Conservation (phyloP, 2,113 vertebrate species). For the Perca flavescens region DNA sequence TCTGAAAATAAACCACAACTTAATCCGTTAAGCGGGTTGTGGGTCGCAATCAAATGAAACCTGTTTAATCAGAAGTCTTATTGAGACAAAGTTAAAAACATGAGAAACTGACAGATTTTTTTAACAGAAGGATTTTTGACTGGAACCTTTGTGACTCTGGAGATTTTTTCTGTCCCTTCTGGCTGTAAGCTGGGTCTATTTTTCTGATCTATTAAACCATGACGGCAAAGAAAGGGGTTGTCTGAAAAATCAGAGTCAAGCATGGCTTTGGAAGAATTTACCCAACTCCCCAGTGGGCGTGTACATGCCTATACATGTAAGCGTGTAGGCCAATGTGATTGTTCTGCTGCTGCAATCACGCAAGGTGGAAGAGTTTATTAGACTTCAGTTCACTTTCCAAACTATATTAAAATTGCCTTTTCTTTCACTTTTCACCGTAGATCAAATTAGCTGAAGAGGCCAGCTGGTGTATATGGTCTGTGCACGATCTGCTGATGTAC, state of each 20-base stretch:
- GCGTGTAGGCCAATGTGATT: conserved; percentile 16
- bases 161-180: conserved; percentile 36
- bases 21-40: neutral
- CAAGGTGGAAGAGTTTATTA: conserved; percentile 4
- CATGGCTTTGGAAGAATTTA: conserved; percentile 52
- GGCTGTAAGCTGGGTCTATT: conserved; percentile 51
- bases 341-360: conserved; percentile 38
- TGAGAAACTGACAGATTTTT: conserved; percentile 20
- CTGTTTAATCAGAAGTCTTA: conserved; percentile 24
- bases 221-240: conserved; percentile 24
- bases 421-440: conserved; percentile 28
- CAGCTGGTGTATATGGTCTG: conserved; percentile 70
- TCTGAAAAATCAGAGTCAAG: conserved; percentile 54
- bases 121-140: conserved; percentile 21
- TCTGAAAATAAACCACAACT: conserved; percentile 29
- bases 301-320: conserved; percentile 46
- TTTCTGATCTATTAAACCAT: conserved; percentile 49
- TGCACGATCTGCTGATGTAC: conserved; percentile 42
- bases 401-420: conserved; percentile 55
- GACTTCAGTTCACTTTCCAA: conserved; percentile 46
- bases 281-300: conserved; percentile 25
- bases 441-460: conserved; percentile 39
- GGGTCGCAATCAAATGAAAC: conserved; percentile 36
- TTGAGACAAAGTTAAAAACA: conserved; percentile 12
- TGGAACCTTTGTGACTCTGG: conserved; percentile 42